Conservation (phyloP, 2,113 vertebrate species). For the Furnarius figulus region DNA sequence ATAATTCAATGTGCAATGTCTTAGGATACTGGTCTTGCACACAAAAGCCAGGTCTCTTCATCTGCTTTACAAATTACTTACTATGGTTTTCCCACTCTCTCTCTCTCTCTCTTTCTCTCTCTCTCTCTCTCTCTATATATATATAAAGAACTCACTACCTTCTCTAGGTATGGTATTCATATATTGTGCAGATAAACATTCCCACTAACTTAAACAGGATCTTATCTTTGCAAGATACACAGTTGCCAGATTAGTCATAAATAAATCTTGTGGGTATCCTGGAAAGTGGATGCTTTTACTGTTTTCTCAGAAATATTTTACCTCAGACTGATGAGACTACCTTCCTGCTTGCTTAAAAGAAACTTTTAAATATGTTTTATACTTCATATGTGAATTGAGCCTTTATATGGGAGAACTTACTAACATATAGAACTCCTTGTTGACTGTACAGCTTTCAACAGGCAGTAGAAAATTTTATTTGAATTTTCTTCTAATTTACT, state of each 20-base stretch:
- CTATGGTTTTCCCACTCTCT: background rate
- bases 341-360: background rate
- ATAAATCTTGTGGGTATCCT: background rate
- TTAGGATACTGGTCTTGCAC: background rate
- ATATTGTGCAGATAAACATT: background rate
- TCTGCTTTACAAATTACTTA: background rate
- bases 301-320: background rate
- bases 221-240: background rate
- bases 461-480: background rate
- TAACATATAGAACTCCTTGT: background rate
- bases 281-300: background rate
- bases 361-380: background rate
- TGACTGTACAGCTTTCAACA: background rate
- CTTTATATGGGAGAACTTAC: background rate
- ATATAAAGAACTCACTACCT: background rate
- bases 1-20: background rate
- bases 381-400: background rate
- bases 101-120: no score
- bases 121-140: no score
- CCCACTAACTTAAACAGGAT: background rate
- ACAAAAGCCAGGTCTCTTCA: background rate
- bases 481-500: constrained; percentile 18
- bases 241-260: background rate
- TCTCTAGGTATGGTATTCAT: background rate
- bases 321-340: background rate